Evolutionary conservation across 2,113 vertebrate genomes (phyloP), one percentile per base, ranked within the genome.

Genomic region (Solenodon paradoxus): DNA sequence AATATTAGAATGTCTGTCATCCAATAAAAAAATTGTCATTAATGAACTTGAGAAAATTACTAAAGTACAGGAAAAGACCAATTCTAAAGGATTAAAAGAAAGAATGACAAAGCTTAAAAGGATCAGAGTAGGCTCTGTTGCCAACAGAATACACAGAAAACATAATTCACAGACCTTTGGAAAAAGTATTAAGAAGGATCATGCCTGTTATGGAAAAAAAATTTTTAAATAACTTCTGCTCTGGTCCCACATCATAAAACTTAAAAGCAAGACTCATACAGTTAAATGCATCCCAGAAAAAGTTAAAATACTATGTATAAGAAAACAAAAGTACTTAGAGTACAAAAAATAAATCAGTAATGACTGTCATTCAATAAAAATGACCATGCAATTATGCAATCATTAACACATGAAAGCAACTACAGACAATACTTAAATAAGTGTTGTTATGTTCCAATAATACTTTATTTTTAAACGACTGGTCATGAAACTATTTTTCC

Each of bases 281-380:
- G 8, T 57, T 51, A 72, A 61, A 35, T 69, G 19, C 13, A 81
- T 32, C 69, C 9, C 19, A 61, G 49, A 90, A 61, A 9, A 90
- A 90, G 87, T 30, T 2, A 45, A 90, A 85, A 45, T 51, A 74
- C 35, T 72, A 92, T 28, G 42, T 75, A 38, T 38, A 68, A 35
- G 42, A 75, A 77, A 87, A 82, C 22, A 84, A 82, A 88, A 59
- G 16, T 77, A 71, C 57, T 6, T 53, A 88, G 32, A 6, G 40
- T 75, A 24, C 0, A 92, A 92, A n/a, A 93, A 96, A 92, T 84
- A 93, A 64, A 66, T 88, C 61, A 7, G 53, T 10, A 72, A 83
- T 38, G 13, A 22, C 13, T 64, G 26, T 1, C 28, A 86, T 38
- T 7, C 10, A 78, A 45, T 87, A 71, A 74, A 95, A 95, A 61